Conservation (phyloP, 2,113 vertebrate genomes). For the Apteryx mantelli region DNA sequence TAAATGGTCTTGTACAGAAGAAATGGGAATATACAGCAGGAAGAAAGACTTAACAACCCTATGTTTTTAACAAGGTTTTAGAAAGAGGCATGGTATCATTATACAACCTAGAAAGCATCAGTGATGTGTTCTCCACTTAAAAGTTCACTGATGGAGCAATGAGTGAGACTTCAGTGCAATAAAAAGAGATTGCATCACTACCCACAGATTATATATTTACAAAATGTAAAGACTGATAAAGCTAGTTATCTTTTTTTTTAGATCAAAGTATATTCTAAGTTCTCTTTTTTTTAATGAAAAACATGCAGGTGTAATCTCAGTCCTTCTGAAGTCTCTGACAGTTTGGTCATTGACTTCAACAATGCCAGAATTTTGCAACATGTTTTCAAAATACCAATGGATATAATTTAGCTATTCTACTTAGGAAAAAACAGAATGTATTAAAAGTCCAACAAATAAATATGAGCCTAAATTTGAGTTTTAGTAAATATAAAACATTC, state of each 20-base stretch:
- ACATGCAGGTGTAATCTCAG: not conserved
- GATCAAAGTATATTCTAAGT: not conserved
- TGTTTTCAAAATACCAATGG: not conserved
- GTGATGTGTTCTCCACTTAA: not conserved
- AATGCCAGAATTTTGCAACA: not conserved
- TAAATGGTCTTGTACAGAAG: not conserved
- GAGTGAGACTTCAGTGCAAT: not conserved
- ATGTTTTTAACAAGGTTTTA: not conserved
- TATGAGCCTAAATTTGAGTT: not conserved
- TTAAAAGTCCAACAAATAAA: not conserved
- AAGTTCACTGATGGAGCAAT: not conserved
- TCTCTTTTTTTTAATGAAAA: not conserved
- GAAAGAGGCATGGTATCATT: not conserved
- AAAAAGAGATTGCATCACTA: not conserved
- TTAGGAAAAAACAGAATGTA: not conserved
- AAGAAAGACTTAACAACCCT: not conserved
- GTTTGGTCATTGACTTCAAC: not conserved
- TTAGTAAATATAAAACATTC: not conserved
- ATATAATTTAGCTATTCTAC: not conserved
- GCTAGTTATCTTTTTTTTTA: not conserved
- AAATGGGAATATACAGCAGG: not conserved
- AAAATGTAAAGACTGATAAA: not conserved
- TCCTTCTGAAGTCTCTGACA: not conserved
- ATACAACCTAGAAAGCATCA: not conserved
- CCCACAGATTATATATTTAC: not conserved